A percentile compares a stretch with the other conserved stretches of the same genome.
These are phyloP conservation scores for Oreochromis spilurus DNA, from an alignment of 2,113 vertebrate species.

Conservation along the genomic window DNA sequence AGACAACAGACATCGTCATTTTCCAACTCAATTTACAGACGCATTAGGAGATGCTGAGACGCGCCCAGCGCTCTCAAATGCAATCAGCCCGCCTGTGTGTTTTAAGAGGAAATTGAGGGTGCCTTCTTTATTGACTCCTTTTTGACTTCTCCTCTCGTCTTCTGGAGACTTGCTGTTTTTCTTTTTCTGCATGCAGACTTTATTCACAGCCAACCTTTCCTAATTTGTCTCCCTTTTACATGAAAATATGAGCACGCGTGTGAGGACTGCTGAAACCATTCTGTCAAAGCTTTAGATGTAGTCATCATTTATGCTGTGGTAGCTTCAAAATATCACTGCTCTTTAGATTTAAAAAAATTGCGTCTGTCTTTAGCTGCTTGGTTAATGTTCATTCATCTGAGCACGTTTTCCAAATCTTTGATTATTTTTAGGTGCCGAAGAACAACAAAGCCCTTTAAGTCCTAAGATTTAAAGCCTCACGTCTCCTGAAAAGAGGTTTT, in stretches of 20 bases:
- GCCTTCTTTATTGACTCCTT: conserved; percentile 48
- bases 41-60: conserved; percentile 68
- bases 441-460: background rate
- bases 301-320: background rate
- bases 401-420: background rate
- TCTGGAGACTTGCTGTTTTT: background rate
- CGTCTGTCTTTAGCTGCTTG: background rate
- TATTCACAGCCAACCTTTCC: background rate
- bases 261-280: background rate
- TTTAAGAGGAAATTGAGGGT: conserved; percentile 58
- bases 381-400: background rate
- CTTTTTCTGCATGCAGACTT: background rate
- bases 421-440: background rate
- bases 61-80: conserved; percentile 62
- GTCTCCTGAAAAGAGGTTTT: background rate
- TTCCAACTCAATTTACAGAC: conserved; percentile 71
- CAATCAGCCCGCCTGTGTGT: conserved; percentile 64
- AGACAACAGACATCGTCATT: conserved; percentile 66
- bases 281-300: background rate
- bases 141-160: conserved; percentile 9
- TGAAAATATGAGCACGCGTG: background rate
- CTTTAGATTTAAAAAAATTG: background rate
- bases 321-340: background rate
- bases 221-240: background rate
- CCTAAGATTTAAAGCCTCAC: background rate